These are phyloP conservation scores for Thamnaconus septentrionalis DNA, from an alignment of 2,113 vertebrate species.

Conservation along the genomic window DNA sequence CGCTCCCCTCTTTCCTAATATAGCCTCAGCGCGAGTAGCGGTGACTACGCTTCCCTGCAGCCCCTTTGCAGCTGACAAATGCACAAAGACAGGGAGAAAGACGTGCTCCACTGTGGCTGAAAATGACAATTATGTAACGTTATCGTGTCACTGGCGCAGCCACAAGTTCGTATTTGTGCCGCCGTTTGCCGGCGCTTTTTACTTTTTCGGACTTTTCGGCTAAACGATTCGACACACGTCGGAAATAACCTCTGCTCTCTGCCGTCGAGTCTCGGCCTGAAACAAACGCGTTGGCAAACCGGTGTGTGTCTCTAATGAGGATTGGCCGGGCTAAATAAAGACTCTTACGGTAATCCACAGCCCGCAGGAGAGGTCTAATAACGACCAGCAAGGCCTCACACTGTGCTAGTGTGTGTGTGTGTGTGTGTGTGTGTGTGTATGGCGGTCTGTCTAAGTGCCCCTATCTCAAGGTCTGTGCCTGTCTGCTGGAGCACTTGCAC, in stretches of 20 bases:
- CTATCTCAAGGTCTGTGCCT: not conserved
- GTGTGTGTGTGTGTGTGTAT: conserved; percentile 8
- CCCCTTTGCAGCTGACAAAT: no score
- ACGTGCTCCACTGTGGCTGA: no score
- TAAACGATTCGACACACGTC: not conserved
- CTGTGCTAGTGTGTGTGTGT: conserved; percentile 2
- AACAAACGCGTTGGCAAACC: conserved; percentile 23
- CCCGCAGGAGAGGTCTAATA: conserved; percentile 50
- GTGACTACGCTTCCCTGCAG: no score
- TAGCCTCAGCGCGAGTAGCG: no score
- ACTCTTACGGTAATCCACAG: conserved; percentile 70
- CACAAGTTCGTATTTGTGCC: not conserved
- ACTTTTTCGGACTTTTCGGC: not conserved
- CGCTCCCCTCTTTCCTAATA: no score
- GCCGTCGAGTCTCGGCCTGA: conserved; percentile 25
- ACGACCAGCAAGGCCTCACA: conserved; percentile 43
- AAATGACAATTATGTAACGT: no score
- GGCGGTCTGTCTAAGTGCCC: conserved; percentile 2
- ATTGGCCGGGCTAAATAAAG: conserved; percentile 72
- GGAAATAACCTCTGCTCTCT: conserved; percentile 26
- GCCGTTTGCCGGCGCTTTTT: no score
- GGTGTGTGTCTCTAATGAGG: conserved; percentile 56
- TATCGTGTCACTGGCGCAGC: not conserved
- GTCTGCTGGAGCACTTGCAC: not conserved
- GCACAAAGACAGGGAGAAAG: no score